Percentiles rank a stretch among this genome's conserved stretches.
phyloP scores from a whole-genome alignment of 1,140 invertebrate species.

The Panonychus citri region DNA sequence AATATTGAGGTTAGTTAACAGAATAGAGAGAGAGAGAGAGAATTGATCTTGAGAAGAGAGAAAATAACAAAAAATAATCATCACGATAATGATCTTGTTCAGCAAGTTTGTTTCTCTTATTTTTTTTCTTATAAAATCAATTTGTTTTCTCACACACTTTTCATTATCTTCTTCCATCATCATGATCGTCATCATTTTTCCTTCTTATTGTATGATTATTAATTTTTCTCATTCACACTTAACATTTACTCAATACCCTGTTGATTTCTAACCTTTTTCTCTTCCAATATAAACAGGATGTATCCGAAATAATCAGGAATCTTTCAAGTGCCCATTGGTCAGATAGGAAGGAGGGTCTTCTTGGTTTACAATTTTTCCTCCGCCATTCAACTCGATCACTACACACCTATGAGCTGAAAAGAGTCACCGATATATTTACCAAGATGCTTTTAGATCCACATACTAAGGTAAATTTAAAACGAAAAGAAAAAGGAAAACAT shows the following conservation, averaged over 20 bases:
- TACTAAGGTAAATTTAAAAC: conserved; percentile 46
- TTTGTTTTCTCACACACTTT: too few relatives aligned
- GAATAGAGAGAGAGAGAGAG: too few relatives aligned
- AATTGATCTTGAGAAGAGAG: too few relatives aligned
- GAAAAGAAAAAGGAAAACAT: too few relatives aligned
- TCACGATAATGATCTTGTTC: too few relatives aligned
- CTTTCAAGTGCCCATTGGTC: conserved; percentile 71
- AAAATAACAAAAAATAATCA: too few relatives aligned
- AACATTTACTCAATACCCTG: background rate
- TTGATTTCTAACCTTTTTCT: background rate
- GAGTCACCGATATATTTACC: conserved; percentile 68
- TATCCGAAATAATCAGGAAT: conserved; percentile 61
- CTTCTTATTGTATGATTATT: too few relatives aligned
- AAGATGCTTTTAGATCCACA: conserved; percentile 96
- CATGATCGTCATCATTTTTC: background rate
- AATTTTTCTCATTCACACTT: background rate
- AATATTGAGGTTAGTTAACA: conserved; percentile 31
- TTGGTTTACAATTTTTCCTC: conserved; percentile 50
- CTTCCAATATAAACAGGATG: conserved; percentile 33
- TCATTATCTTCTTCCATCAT: too few relatives aligned
- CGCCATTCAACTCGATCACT: conserved; percentile 38
- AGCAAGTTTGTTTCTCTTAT: background rate
- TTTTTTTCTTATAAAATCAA: conserved; percentile 1
- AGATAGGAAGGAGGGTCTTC: conserved; percentile 71
- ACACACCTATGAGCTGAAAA: conserved; percentile 41